Conservation (phyloP, 2,797 vertebrate species). For the Oryzias dopingdopingensis region DNA sequence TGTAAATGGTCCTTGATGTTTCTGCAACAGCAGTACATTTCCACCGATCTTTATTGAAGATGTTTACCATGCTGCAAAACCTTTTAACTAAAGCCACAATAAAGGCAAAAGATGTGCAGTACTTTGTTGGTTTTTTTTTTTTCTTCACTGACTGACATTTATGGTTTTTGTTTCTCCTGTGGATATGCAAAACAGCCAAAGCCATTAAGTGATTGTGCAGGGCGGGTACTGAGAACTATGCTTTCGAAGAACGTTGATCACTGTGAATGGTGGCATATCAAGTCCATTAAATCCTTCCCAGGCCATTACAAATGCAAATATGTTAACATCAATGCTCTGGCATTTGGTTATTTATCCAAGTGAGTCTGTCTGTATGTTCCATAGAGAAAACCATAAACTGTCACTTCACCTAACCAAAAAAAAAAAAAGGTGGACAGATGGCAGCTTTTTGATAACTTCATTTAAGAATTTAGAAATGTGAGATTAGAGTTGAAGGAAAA, state of each 20-base stretch:
- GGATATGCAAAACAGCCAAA: constrained; percentile 64
- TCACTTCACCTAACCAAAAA: constrained; percentile 39
- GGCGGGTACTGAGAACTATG: constrained; percentile 58
- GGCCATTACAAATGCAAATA: constrained; percentile 68
- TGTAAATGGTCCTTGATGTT: constrained; percentile 68
- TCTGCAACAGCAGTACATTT: constrained; percentile 36
- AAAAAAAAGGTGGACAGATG: too few relatives aligned
- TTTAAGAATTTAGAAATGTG: too few relatives aligned
- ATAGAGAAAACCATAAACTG: constrained; percentile 43
- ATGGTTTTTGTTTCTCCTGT: constrained; percentile 39
- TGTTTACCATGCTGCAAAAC: constrained; percentile 30
- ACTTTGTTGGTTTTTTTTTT: constrained; percentile 28
- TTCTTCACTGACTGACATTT: constrained; percentile 64
- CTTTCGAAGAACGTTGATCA: constrained; percentile 58
- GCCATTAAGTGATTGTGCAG: constrained; percentile 72
- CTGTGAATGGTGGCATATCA: constrained; percentile 63
- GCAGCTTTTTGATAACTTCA: not conserved
- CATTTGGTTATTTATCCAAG: constrained; percentile 33
- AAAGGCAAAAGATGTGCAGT: constrained; percentile 52
- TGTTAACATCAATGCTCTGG: constrained; percentile 59
- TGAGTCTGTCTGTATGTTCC: constrained; percentile 49
- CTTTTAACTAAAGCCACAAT: constrained; percentile 28
- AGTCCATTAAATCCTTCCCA: constrained; percentile 71
- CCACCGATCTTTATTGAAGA: constrained; percentile 38
- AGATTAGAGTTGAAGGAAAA: too few relatives aligned